Evolutionary conservation across 2,113 vertebrate species (phyloP).

Genomic region (Chaetorhynchus papuensis): DNA sequence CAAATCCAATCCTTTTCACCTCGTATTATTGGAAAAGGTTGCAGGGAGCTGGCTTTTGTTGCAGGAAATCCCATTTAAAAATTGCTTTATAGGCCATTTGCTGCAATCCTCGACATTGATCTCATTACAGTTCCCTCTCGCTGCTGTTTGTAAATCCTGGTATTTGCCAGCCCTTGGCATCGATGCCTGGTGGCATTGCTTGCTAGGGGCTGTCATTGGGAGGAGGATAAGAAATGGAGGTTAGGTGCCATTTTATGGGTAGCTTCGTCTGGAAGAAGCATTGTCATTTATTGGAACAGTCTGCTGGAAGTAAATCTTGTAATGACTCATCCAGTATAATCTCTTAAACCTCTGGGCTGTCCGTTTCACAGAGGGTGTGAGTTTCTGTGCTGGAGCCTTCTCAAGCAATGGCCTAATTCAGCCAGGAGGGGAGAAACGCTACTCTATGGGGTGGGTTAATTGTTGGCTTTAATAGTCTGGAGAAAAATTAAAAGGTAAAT

Average conservation of each 20-base stretch:
- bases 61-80: constrained; percentile 42
- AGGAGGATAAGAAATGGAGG: not conserved
- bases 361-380: fast-evolving
- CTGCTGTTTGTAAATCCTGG: not conserved
- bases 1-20: not conserved
- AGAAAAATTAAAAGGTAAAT: not conserved
- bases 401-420: not conserved
- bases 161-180: not conserved
- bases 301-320: not conserved
- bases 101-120: constrained; percentile 29
- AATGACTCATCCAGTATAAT: not conserved
- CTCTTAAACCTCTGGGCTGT: not conserved
- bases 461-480: not conserved
- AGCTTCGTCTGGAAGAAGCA: not conserved
- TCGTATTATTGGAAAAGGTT: not conserved
- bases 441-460: not conserved
- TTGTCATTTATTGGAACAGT: not conserved
- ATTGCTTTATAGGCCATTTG: constrained; percentile 47
- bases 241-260: not conserved
- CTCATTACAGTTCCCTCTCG: constrained; percentile 5
- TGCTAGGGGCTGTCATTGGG: not conserved
- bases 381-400: not conserved
- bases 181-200: not conserved
- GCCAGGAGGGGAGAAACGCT: not conserved
- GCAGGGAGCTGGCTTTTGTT: not conserved